Conservation (phyloP, 2,113 vertebrate species). For the Apodemus speciosus region DNA sequence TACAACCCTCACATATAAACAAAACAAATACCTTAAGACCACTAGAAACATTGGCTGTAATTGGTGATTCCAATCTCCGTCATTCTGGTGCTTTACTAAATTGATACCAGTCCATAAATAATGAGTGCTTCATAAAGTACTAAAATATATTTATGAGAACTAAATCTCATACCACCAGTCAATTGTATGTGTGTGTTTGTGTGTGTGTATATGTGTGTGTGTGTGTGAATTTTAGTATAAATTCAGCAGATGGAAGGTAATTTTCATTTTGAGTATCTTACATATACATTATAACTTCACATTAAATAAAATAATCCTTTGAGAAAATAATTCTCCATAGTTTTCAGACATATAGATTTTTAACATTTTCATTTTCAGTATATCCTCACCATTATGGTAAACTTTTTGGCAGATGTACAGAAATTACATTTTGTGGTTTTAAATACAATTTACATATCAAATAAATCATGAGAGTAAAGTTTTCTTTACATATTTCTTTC, state of each 20-base stretch:
- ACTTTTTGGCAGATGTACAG: not conserved
- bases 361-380: not conserved
- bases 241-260: constrained; percentile 45
- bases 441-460: not conserved
- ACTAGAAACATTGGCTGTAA: not conserved
- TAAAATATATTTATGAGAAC: constrained; percentile 9
- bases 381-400: not conserved
- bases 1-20: not conserved
- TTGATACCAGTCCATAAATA: constrained; percentile 1
- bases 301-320: constrained; percentile 56
- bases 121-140: constrained; percentile 32
- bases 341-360: constrained; percentile 6
- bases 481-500: not conserved
- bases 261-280: constrained; percentile 55
- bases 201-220: not conserved
- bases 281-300: constrained; percentile 18
- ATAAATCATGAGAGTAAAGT: not conserved
- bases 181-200: constrained; percentile 56
- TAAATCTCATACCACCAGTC: constrained; percentile 19
- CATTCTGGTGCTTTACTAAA: not conserved
- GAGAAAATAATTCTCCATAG: not conserved
- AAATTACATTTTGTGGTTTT: not conserved
- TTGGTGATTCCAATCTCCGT: not conserved
- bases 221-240: constrained; percentile 58
- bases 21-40: not conserved